Evolutionary conservation across 2,113 vertebrate species (phyloP), one percentile per base, ranked within the genome.

Genomic region (Rhinoderma darwinii): DNA sequence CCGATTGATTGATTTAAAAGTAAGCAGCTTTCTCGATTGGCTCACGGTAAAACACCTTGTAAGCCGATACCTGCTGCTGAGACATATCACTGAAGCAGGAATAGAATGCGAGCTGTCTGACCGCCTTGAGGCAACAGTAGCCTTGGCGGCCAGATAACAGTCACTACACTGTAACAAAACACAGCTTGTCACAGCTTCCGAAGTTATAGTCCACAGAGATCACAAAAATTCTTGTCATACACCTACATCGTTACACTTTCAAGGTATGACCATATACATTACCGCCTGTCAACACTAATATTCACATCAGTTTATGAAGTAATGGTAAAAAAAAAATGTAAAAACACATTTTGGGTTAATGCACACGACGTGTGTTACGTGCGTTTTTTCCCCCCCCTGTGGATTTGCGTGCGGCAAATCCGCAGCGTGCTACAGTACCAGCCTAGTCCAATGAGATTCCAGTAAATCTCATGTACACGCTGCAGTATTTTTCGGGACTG

Each of bases 1-100:
- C 37, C 72, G 61, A 86, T 86, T 79, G 84, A 72, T 56, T 56
- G 32, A 27, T 86, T 80, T 86, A 17, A 86, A 80, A 54, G 25
- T 56, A 86, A 86, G 22, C 84, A 54, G 32, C 25, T 7, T n/a
- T 54, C 6, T 41, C 15, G 44, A 72, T 78, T 79, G 84, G 84
- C 47, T 43, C 15, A 10, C 18, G 15, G 11, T 50, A 41, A n/a
- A 27, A 22, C 50, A n/a, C 76, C 35, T 44, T 86, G 84, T 86
- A 86, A 86, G 17, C 61, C 18, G 84, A 86, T 81, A 56, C 47
- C 15, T 17, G 25, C 50, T 79, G 32, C 47, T 72, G 14, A 37
- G 41, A 27, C 25, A 2, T 18, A 61, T 86, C 30, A 76, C 51
- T 72, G 66, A 50, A 7, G 44, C 37, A 54, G 75, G 76, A 73